Evolutionary conservation across 2,113 vertebrate genomes (phyloP), one percentile per base, ranked within the genome.

Genomic region (Epinephelus cyanopodus): DNA sequence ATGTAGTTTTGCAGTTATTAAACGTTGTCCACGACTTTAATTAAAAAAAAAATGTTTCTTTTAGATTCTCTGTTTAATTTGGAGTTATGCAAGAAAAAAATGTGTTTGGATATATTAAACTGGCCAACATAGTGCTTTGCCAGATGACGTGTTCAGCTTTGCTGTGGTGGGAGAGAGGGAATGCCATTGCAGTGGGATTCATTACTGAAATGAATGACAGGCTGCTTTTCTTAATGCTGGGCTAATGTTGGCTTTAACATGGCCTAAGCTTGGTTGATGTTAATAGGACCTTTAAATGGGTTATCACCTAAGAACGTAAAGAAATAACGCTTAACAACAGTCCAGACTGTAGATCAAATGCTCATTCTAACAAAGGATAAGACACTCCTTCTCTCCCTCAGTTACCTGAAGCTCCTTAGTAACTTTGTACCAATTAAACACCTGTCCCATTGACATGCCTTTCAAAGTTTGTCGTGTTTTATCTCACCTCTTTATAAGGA

Each of bases 401-500:
- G n/a, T 53, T 23, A 63, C 60, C 63, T 42, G 66, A 29, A 42
- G 70, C 64, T 65, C 58, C 60, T 29, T 29, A 86, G 37, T 60
- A 84, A 78, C 58, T 81, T 84, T 66, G 70, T 66, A 48, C 25
- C 60, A 70, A 60, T 79, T 69, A 65, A 89, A 73, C 48, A 81
- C 74, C 77, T 29, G 77, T 87, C 64, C 72, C 74, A 29, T 53
- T 61, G 74, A 82, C 74, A 84, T 12, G 70, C 87, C 87, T 91
- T 89, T 90, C 86, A 87, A 74, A 89, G 65, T 89, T 67, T 23
- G 77, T 54, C 37, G 33, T 82, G 87, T 87, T 81, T 90, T 84
- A 88, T 89, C 86, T 87, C 50, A 45, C 73, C 60, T 85, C 81
- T 66, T 52, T 85, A 72, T 72, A 79, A 82, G 72, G 61, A 87